These are phyloP conservation scores for Papilio protenor DNA, from an alignment of 2,888 invertebrate species.

Conservation along the genomic window DNA sequence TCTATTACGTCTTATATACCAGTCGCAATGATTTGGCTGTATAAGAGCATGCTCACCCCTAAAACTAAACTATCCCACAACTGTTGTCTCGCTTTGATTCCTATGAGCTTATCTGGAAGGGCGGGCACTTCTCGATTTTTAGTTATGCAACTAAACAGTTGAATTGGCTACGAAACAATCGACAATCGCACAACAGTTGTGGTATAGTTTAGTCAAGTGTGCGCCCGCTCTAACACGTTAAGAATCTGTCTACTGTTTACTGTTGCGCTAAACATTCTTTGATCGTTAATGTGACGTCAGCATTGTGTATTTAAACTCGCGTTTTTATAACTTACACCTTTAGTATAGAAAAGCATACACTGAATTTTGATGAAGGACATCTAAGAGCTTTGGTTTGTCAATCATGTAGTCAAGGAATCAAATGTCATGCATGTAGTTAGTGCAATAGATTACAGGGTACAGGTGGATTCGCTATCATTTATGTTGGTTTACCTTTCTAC, in stretches of 20 bases:
- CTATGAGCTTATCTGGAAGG: no score
- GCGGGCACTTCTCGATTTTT: no score
- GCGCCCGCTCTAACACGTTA: no score
- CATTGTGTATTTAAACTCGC: background rate
- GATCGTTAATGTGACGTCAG: background rate
- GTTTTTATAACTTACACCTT: background rate
- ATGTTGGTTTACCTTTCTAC: slow-evolving; percentile 21
- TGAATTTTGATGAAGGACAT: background rate
- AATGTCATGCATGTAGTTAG: background rate
- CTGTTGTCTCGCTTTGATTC: no score
- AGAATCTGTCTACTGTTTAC: background rate
- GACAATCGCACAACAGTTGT: background rate
- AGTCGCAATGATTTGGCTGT: background rate
- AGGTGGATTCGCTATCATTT: slow-evolving; percentile 8
- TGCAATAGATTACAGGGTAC: background rate
- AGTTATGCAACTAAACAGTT: no score
- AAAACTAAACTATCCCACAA: no score
- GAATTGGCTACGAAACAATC: background rate
- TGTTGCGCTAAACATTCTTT: background rate
- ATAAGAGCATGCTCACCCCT: no score
- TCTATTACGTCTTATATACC: background rate
- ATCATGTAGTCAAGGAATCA: background rate
- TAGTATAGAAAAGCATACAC: background rate
- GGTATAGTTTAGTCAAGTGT: no score
- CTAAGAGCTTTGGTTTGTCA: background rate